Base-by-base conservation (phyloP, 1,140 invertebrate species). In the Whitmania pigra region DNA sequence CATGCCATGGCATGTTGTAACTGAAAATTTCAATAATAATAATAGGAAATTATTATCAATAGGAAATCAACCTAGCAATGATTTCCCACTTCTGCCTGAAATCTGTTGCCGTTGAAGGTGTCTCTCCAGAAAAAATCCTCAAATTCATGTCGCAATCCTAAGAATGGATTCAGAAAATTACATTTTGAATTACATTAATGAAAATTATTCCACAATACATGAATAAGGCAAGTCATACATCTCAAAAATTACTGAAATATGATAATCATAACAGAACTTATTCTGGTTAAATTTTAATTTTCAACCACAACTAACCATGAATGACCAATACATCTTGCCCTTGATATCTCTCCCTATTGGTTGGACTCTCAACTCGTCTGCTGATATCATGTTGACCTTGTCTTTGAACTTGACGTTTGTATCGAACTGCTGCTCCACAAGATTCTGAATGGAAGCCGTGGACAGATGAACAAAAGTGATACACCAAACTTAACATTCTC, bases 351-450 rank as follows among this genome's bases (percentile, higher is more conserved):
- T 85, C 27, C 95, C 95, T 75, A 96, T 84, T 3, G 94, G 93
- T 77, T 90, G 86, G 67, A 90, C 84, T 60, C 94, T 86, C 67
- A 98, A 85, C 43, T 92, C 88, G 69, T 86, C 85, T 49, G 91
- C 88, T 75, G 87, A 85, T 66, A 89, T 80, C 77, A 90, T 88
- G 80, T 95, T 94, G 7, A 97, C 87, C 80, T 93, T 89, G 75
- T 87, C 87, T 82, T 97, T 95, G 81, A 98, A 97, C 79, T 93
- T 96, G 57, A 86, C 84, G 86, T 97, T 94, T 75, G 87, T 86
- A 79, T 97, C 93, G 84, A 98, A 98, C 82, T 97, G 94, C 76
- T 89, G 87, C 84, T 97, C 94, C 74, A 96, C 83, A 63, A 97
- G 83, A 79, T 89, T 87, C 91, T 95, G 79, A 22, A 84, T 84